Percentiles rank a stretch among this genome's conserved stretches.
Evolutionary conservation across 2,797 vertebrate species (phyloP).

Genomic region (Anabacerthia variegaticeps): DNA sequence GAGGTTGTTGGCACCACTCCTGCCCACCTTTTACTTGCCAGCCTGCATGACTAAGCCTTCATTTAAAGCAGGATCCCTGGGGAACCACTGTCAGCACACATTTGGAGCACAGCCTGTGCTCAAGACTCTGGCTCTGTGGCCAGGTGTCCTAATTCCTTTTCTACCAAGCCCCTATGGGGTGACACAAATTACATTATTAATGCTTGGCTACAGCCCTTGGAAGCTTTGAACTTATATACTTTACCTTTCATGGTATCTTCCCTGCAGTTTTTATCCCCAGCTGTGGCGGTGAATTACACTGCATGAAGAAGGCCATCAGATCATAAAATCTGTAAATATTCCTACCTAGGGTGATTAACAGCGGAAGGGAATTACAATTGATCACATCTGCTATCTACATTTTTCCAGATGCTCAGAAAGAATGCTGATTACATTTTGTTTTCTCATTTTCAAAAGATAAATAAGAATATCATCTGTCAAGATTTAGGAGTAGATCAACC

Average conservation of each 20-base stretch:
- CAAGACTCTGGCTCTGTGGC: not conserved
- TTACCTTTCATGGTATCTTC: not conserved
- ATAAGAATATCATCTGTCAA: not conserved
- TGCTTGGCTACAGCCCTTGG: not conserved
- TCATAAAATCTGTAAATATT: slow-evolving; percentile 11
- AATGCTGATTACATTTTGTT: not conserved
- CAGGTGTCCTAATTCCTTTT: not conserved
- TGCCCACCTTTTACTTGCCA: not conserved
- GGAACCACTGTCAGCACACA: not conserved
- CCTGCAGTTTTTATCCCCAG: not conserved
- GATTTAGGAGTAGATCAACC: not conserved
- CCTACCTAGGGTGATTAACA: not conserved
- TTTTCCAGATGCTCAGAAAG: not conserved
- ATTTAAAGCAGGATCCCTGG: not conserved
- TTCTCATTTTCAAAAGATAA: slow-evolving; percentile 1
- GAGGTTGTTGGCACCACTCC: not conserved
- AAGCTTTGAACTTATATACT: not conserved
- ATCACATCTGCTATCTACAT: not conserved
- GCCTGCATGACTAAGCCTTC: not conserved
- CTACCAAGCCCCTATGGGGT: not conserved
- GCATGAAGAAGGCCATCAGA: not conserved
- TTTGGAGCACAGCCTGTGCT: not conserved
- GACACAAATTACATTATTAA: not conserved
- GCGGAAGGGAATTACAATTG: not conserved
- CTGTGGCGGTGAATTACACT: not conserved